Conservation (phyloP, 2,888 invertebrate species). For the Cerastis rubricosa region DNA sequence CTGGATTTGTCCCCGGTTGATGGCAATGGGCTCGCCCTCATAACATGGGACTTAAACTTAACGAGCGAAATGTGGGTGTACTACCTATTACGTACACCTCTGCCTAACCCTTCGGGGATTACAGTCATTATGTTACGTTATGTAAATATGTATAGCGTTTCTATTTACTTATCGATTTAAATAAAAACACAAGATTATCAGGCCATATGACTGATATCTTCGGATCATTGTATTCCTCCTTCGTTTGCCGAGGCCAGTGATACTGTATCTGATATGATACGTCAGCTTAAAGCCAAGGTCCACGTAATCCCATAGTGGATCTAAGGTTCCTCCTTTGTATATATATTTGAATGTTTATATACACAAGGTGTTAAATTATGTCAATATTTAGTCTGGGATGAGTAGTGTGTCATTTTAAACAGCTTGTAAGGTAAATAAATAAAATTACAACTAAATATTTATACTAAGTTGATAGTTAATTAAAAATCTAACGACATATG, state of each 20-base stretch:
- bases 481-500: background rate
- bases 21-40: background rate
- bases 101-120: background rate
- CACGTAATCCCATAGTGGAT: slow-evolving; percentile 21
- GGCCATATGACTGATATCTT: slow-evolving; percentile 50
- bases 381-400: slow-evolving; percentile 9
- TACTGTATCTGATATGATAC: slow-evolving; percentile 40
- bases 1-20: background rate
- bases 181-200: slow-evolving; percentile 32
- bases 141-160: background rate
- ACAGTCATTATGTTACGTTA: background rate
- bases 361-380: slow-evolving; percentile 19
- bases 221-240: slow-evolving; percentile 24
- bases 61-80: background rate
- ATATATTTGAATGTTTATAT: slow-evolving; percentile 3
- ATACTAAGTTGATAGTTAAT: background rate
- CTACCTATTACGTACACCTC: background rate
- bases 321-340: slow-evolving; percentile 38
- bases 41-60: background rate
- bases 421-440: background rate
- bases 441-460: background rate
- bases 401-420: background rate
- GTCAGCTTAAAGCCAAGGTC: slow-evolving; percentile 43
- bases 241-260: slow-evolving; percentile 42
- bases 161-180: slow-evolving; percentile 3